Conservation (phyloP, 2,888 invertebrate species). For the Limenitis camilla region DNA sequence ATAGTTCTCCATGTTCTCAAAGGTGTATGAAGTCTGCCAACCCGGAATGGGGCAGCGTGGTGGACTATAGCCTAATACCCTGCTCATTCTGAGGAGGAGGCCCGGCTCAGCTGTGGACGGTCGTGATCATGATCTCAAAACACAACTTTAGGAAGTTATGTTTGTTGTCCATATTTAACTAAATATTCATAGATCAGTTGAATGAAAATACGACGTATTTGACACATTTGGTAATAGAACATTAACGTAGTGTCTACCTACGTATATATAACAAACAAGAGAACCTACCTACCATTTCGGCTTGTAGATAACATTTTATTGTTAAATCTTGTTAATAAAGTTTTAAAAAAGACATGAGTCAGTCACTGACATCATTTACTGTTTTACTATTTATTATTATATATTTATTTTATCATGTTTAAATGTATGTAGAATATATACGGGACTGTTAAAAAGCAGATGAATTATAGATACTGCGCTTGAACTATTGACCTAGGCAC, state of each 20-base stretch:
- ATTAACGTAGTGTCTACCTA: constrained; percentile 8
- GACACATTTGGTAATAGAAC: too few relatives aligned
- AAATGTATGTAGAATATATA: constrained; percentile 35
- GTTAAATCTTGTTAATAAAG: constrained; percentile 13
- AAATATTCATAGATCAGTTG: too few relatives aligned
- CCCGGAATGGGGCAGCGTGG: too few relatives aligned
- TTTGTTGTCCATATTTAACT: too few relatives aligned
- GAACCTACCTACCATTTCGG: constrained; percentile 10
- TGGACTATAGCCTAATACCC: too few relatives aligned
- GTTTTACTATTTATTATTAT: constrained; percentile 39
- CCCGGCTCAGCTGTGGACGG: too few relatives aligned
- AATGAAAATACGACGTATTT: too few relatives aligned
- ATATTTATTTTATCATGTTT: constrained; percentile 9
- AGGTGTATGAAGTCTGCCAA: too few relatives aligned
- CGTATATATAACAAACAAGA: constrained; percentile 9
- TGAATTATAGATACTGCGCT: constrained; percentile 63
- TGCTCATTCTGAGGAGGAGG: too few relatives aligned
- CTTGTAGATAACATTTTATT: constrained; percentile 19
- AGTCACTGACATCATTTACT: constrained; percentile 65
- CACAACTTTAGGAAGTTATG: too few relatives aligned
- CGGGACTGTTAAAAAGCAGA: constrained; percentile 58
- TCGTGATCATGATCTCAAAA: too few relatives aligned
- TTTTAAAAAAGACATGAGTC: constrained; percentile 53
- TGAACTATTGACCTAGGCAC: constrained; percentile 67
- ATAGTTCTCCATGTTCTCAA: too few relatives aligned